A percentile compares a stretch with the other conserved stretches of the same genome.
Evolutionary conservation across 1,140 invertebrate species (phyloP).

Genomic region (Leptinotarsa lineolata): DNA sequence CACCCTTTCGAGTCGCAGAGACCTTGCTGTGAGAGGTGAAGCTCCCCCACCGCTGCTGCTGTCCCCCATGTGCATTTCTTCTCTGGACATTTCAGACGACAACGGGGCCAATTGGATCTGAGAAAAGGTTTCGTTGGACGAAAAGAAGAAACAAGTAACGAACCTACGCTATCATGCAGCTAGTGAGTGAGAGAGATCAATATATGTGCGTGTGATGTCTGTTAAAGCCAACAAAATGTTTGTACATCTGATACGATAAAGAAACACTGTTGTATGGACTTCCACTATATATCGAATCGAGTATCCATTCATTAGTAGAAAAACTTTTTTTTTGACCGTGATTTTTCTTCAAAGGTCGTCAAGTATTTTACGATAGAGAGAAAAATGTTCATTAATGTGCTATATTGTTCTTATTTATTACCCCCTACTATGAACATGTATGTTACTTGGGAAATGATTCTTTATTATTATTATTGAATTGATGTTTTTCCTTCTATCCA

Average conservation of each 20-base stretch:
- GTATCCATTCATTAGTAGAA: no score
- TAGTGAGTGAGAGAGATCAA: slow-evolving; percentile 36
- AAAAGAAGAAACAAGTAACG: slow-evolving; percentile 25
- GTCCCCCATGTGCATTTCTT: slow-evolving; percentile 72
- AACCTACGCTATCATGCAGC: slow-evolving; percentile 37
- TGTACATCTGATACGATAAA: slow-evolving; percentile 6
- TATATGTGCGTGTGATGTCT: slow-evolving; percentile 39
- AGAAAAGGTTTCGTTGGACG: background rate
- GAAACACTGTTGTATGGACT: slow-evolving; percentile 15
- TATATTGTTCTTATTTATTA: no score
- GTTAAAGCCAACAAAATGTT: slow-evolving; percentile 44
- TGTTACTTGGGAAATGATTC: no score
- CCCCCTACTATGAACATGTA: no score
- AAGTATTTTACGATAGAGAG: no score
- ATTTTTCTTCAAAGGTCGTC: no score
- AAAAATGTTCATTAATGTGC: no score
- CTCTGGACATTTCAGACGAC: slow-evolving; percentile 65
- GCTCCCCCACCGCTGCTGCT: slow-evolving; percentile 73
- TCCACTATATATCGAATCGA: background rate
- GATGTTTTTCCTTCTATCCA: no score
- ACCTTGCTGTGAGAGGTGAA: slow-evolving; percentile 83
- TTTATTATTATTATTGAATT: no score
- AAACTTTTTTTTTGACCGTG: no score
- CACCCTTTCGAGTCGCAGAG: slow-evolving; percentile 81
- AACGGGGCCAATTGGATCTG: slow-evolving; percentile 62